phyloP scores from a whole-genome alignment of 2,113 vertebrate genomes.

The Hemicordylus capensis region DNA sequence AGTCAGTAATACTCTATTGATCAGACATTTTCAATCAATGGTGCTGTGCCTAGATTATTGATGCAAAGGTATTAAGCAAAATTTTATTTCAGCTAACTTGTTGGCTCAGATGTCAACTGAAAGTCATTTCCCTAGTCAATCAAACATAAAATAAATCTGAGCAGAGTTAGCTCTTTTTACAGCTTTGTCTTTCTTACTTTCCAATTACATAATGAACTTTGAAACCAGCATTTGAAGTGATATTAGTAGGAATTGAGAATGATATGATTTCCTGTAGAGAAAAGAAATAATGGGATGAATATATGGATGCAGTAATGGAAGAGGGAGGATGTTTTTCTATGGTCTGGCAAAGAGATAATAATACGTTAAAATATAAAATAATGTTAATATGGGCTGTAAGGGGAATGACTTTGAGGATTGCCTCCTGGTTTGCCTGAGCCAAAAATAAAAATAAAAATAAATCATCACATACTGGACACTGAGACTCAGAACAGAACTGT shows the following conservation, averaged over 20 bases:
- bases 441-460: not conserved
- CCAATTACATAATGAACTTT: slow-evolving; percentile 65
- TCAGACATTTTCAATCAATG: slow-evolving; percentile 84
- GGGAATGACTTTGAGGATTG: not conserved
- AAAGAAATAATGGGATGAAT: not conserved
- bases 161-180: slow-evolving; percentile 69
- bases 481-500: not conserved
- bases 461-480: not conserved
- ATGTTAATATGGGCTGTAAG: slow-evolving; percentile 15
- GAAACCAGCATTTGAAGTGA: slow-evolving; percentile 61
- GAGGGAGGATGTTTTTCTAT: slow-evolving; percentile 15
- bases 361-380: slow-evolving; percentile 39
- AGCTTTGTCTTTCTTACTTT: slow-evolving; percentile 60
- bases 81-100: slow-evolving; percentile 87
- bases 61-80: slow-evolving; percentile 88
- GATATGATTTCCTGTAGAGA: slow-evolving; percentile 11
- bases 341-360: not conserved
- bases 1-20: slow-evolving; percentile 85
- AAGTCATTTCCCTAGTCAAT: slow-evolving; percentile 86
- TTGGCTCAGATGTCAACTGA: slow-evolving; percentile 86
- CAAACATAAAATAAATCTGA: slow-evolving; percentile 79
- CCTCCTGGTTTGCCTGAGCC: not conserved
- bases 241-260: slow-evolving; percentile 37
- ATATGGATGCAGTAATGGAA: not conserved
- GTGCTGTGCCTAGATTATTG: slow-evolving; percentile 83